Percentiles rank a stretch among this genome's conserved stretches.
These are phyloP conservation scores for Muscina levida DNA, from an alignment of 2,888 invertebrate species.

Conservation along the genomic window DNA sequence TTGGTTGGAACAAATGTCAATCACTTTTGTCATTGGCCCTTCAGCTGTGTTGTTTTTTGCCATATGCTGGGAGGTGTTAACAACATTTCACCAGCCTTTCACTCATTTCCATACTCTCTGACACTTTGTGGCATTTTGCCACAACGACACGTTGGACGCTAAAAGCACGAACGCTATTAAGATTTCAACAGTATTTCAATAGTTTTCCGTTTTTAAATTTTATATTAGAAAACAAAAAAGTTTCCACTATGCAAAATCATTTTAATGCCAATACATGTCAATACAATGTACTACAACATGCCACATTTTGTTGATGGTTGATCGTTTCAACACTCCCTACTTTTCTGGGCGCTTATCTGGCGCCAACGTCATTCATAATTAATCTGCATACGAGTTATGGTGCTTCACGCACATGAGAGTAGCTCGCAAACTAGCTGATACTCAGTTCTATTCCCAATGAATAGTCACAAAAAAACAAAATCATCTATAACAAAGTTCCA, in stretches of 20 bases:
- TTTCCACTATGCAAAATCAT: conserved; percentile 34
- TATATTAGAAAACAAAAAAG: conserved; percentile 1
- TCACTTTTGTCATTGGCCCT: too few species aligned
- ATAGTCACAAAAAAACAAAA: conserved; percentile 1
- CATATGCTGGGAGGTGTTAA: conserved; percentile 7
- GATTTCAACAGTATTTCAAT: conserved; percentile 25
- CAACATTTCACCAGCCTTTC: too few species aligned
- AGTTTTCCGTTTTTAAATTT: conserved; percentile 12
- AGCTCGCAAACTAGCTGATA: too few species aligned
- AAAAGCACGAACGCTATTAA: conserved; percentile 2
- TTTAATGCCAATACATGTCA: conserved; percentile 24
- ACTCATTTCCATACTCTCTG: too few species aligned
- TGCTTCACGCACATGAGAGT: too few species aligned
- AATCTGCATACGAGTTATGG: conserved; percentile 51
- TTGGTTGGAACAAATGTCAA: too few species aligned
- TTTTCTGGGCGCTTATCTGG: conserved; percentile 41
- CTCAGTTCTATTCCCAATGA: too few species aligned
- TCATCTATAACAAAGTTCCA: conserved; percentile 58
- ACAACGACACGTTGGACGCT: background rate
- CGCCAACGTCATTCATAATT: conserved; percentile 61
- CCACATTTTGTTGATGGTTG: conserved; percentile 23
- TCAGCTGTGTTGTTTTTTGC: too few species aligned
- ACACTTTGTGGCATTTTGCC: too few species aligned
- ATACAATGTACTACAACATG: too few species aligned
- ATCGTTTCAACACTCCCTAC: conserved; percentile 48